Evolutionary conservation across 2,797 vertebrate species (phyloP).

Genomic region (Cryptoprocta ferox): DNA sequence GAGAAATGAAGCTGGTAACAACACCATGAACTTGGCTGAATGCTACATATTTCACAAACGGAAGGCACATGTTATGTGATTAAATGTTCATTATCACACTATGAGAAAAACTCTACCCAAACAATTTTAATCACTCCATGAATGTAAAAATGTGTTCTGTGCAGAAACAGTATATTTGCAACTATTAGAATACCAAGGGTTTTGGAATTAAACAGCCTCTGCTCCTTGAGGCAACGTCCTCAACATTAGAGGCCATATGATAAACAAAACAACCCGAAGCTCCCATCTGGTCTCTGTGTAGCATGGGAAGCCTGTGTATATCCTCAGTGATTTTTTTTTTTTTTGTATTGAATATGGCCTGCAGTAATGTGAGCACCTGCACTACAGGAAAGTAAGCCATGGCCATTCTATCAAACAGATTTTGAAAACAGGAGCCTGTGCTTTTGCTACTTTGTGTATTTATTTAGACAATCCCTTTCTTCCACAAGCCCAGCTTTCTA

Average conservation of each 20-base stretch:
- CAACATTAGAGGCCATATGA: slow-evolving; percentile 28
- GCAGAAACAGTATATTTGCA: background rate
- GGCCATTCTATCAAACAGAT: background rate
- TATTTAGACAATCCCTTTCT: background rate
- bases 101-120: background rate
- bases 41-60: background rate
- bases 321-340: background rate
- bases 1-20: background rate
- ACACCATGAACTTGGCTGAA: background rate
- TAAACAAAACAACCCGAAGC: background rate
- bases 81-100: slow-evolving; percentile 59
- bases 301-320: background rate
- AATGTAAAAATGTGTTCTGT: slow-evolving; percentile 8
- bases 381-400: background rate
- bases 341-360: background rate
- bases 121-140: background rate
- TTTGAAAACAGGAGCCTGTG: background rate
- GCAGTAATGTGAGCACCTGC: background rate
- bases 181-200: background rate
- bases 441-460: background rate
- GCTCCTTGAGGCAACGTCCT: slow-evolving; percentile 23
- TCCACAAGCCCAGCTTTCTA: background rate
- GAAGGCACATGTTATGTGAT: slow-evolving; percentile 37
- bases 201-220: slow-evolving; percentile 52
- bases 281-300: slow-evolving; percentile 43